A percentile compares a stretch with the other conserved stretches of the same genome.
phyloP scores from a whole-genome alignment of 2,797 vertebrate genomes.

The Sylvilagus floridanus region DNA sequence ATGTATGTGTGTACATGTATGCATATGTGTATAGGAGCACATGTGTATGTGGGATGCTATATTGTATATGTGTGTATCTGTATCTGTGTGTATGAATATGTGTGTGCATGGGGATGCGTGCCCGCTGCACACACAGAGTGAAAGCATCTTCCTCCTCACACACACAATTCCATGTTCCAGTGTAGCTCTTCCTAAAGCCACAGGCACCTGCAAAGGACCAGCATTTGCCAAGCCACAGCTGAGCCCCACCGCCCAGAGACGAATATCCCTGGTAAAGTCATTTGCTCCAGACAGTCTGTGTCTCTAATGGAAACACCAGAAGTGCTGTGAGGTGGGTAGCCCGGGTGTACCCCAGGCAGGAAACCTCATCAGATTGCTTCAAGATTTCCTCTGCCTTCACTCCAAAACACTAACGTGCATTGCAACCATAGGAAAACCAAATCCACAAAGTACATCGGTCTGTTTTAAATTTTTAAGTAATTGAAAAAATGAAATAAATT shows the following conservation, averaged over 20 bases:
- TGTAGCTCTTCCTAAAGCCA: neutral
- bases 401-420: conserved; percentile 50
- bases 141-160: neutral
- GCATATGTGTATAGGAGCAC: neutral
- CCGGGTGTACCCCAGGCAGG: conserved; percentile 59
- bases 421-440: conserved; percentile 53
- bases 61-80: too few species aligned
- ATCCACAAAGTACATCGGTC: conserved; percentile 58
- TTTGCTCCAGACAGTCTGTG: conserved; percentile 65
- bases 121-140: neutral
- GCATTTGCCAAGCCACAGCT: conserved; percentile 48
- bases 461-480: conserved; percentile 80
- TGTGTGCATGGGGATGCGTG: neutral
- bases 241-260: conserved; percentile 40
- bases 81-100: neutral
- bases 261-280: conserved; percentile 61
- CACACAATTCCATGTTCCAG: neutral
- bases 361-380: conserved; percentile 78
- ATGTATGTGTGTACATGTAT: neutral
- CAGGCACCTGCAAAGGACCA: conserved; percentile 49
- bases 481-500: conserved; percentile 80
- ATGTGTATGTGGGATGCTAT: neutral
- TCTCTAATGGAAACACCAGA: conserved; percentile 70
- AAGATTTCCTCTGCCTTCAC: conserved; percentile 58
- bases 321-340: conserved; percentile 60